Evolutionary conservation across 1,140 invertebrate genomes (phyloP).

Genomic region (Brachionus calyciflorus): DNA sequence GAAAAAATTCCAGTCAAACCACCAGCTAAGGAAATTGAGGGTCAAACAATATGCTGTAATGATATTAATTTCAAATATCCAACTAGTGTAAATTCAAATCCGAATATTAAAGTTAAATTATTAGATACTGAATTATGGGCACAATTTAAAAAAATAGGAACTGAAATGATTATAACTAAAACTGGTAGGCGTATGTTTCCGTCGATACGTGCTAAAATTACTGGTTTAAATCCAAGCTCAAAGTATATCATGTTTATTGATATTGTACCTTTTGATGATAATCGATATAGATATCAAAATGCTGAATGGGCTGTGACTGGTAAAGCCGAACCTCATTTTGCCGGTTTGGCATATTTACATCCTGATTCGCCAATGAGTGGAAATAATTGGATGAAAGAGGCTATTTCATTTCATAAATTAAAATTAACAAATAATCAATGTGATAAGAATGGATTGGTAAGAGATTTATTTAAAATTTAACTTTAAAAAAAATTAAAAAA

Average conservation of each 20-base stretch:
- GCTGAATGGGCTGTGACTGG: constrained; percentile 29
- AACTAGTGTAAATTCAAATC: constrained; percentile 1
- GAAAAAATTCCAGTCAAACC: background rate
- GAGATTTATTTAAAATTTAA: background rate
- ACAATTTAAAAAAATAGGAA: constrained; percentile 93
- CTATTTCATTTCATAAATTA: constrained; percentile 43
- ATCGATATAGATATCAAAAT: constrained; percentile 45
- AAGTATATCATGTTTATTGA: constrained; percentile 43
- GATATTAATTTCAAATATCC: constrained; percentile 41
- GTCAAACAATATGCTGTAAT: constrained; percentile 20
- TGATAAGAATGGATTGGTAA: constrained; percentile 11
- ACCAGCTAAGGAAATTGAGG: background rate
- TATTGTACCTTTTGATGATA: constrained; percentile 42
- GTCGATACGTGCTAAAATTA: background rate
- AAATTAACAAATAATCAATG: constrained; percentile 45
- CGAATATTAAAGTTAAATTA: constrained; percentile 21
- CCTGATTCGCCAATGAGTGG: constrained; percentile 40
- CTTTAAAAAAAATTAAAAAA: too few relatives aligned
- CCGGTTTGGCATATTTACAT: constrained; percentile 31
- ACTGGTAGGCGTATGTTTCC: constrained; percentile 44
- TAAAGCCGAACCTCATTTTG: constrained; percentile 44
- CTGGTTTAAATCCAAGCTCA: background rate
- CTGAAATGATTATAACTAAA: constrained; percentile 99
- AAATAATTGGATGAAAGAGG: constrained; percentile 42
- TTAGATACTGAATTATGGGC: constrained; percentile 79